These are phyloP conservation scores for Peromyscus maniculatus DNA, from an alignment of 2,113 vertebrate genomes.

Conservation along the genomic window DNA sequence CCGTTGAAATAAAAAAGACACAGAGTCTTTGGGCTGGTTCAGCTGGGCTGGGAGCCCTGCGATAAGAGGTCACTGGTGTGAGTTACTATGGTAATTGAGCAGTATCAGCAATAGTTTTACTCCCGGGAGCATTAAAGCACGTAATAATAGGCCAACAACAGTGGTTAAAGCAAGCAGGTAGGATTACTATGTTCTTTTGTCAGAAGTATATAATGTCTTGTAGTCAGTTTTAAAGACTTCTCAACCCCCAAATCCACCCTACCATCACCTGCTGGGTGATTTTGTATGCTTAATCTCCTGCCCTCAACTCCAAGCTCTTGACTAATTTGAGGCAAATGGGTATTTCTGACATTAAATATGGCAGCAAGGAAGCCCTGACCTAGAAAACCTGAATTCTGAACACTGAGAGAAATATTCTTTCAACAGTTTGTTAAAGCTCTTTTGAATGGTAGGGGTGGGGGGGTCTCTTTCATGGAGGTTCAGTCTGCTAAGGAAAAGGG, in stretches of 20 bases:
- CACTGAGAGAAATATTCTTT: slow-evolving; percentile 89
- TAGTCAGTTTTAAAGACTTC: slow-evolving; percentile 99
- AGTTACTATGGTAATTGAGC: slow-evolving; percentile 99
- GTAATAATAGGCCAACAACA: slow-evolving; percentile 96
- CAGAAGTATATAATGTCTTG: slow-evolving; percentile 97
- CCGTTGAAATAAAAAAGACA: slow-evolving; percentile 89
- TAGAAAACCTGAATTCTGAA: slow-evolving; percentile 88
- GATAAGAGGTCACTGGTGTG: slow-evolving; percentile 92
- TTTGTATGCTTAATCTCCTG: slow-evolving; percentile 93
- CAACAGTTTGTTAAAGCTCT: slow-evolving; percentile 86
- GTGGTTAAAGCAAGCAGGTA: slow-evolving; percentile 98
- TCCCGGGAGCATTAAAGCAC: slow-evolving; percentile 93
- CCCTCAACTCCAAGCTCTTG: slow-evolving; percentile 90
- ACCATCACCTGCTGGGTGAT: slow-evolving; percentile 92
- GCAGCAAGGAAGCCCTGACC: slow-evolving; percentile 90
- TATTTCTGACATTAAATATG: slow-evolving; percentile 91
- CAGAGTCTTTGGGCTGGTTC: slow-evolving; percentile 89
- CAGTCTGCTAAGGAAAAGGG: slow-evolving; percentile 84
- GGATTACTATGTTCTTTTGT: slow-evolving; percentile 98
- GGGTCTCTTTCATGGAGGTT: slow-evolving; percentile 83
- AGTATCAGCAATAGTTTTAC: slow-evolving; percentile 95
- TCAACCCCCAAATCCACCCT: slow-evolving; percentile 92
- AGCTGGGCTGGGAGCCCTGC: slow-evolving; percentile 85
- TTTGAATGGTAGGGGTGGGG: slow-evolving; percentile 81
- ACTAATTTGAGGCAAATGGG: slow-evolving; percentile 93